Evolutionary conservation across 2,888 invertebrate species (phyloP), one percentile per base, ranked within the genome.

Genomic region (Acanthopleura granulata): DNA sequence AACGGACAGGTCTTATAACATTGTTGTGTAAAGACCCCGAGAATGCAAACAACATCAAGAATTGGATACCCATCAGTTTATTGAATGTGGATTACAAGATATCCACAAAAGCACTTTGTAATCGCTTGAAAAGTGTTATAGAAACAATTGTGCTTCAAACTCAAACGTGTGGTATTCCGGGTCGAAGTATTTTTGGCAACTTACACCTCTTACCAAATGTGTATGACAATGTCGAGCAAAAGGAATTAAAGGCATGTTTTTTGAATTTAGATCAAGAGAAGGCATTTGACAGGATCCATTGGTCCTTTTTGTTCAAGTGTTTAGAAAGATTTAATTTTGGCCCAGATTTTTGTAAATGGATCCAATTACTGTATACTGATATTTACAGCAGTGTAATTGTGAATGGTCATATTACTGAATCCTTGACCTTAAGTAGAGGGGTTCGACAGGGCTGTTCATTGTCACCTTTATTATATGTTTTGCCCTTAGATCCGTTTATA

Each of bases 211-310:
- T 80, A 1, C 62, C 80, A 22, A 76, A 80, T 75, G 72, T 79
- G 25, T 27, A 77, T 29, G 78, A 80, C 72, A 80, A 78, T 81
- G 71, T 75, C 16, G 74, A 81, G 18, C 77, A 78, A 70, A 78
- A 81, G 70, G 50, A 82, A 16, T 30, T 78, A 25, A 16, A 62
- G 49, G 75, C 77, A 50, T 73, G 74, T 50, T 80, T 82, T 72
- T 77, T 81, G 29, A 69, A 61, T 75, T 51, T 82, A 49, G 83
- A 84, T 66, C 83, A 83, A 72, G 80, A 79, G 71, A 84, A 83
- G 62, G 82, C 81, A 1, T 83, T 83, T 57, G 81, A 82, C 72
- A 73, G 81, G 61, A 81, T 82, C 14, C 74, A 76, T 27, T 77
- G 79, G 72, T 62, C 74, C 15, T 82, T 76, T 75, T 25, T 83